Evolutionary conservation across 2,113 vertebrate genomes (phyloP).

Genomic region (Petromus typicus): DNA sequence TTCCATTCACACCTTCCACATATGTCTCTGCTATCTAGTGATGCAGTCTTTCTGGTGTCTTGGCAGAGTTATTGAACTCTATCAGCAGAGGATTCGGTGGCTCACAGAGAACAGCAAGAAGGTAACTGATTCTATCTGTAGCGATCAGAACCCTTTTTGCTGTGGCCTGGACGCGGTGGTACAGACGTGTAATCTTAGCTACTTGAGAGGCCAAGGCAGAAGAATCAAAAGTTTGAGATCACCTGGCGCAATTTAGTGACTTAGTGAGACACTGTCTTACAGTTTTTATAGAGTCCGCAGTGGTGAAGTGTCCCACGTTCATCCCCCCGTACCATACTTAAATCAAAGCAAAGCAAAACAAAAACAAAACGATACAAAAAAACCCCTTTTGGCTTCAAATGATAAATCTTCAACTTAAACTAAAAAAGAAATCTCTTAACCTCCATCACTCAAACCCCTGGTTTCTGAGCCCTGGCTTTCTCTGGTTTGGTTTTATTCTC

Average conservation of each 20-base stretch:
- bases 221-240: neutral
- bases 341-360: neutral
- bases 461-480: neutral
- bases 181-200: neutral
- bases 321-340: neutral
- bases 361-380: neutral
- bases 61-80: constrained; percentile 86
- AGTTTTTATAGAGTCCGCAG: neutral
- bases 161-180: neutral
- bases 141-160: neutral
- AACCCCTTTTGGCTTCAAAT: neutral
- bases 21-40: neutral
- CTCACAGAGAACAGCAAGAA: constrained; percentile 89
- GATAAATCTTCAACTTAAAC: neutral
- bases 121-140: constrained; percentile 81
- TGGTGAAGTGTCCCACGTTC: neutral
- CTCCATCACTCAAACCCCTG: neutral
- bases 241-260: neutral
- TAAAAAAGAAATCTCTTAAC: neutral
- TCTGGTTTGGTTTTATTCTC: neutral
- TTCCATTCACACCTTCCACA: neutral
- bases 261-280: neutral
- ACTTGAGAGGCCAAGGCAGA: neutral
- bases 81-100: constrained; percentile 87
- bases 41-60: constrained; percentile 68